phyloP scores from a whole-genome alignment of 2,113 vertebrate genomes.

The Sorex araneus region DNA sequence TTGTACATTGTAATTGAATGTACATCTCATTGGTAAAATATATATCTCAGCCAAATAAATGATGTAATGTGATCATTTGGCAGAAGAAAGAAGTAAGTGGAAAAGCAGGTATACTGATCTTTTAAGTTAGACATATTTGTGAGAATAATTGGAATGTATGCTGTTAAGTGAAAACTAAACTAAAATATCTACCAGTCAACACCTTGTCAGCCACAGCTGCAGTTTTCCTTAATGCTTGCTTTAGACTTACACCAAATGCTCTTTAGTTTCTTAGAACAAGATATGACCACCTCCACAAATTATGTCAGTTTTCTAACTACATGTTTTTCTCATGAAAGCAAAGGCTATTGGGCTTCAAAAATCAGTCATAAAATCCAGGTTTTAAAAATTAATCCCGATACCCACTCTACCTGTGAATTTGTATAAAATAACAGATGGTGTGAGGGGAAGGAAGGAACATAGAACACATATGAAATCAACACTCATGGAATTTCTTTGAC shows the following conservation, averaged over 20 bases:
- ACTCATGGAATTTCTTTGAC: conserved; percentile 9
- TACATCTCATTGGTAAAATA: neutral
- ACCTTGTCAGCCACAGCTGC: conserved; percentile 49
- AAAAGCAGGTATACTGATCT: neutral
- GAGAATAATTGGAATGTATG: conserved; percentile 10
- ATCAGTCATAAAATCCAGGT: conserved; percentile 4
- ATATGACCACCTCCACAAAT: conserved; percentile 79
- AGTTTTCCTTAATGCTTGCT: conserved; percentile 39
- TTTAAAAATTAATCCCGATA: conserved; percentile 57
- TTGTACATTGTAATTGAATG: neutral
- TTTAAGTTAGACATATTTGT: conserved; percentile 18
- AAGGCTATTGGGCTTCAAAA: conserved; percentile 68
- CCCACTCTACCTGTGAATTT: conserved; percentile 44
- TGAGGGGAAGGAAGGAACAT: neutral
- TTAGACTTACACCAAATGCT: conserved; percentile 64
- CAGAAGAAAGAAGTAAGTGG: neutral
- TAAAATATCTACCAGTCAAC: conserved; percentile 30
- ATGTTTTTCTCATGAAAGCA: conserved; percentile 29
- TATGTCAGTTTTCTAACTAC: conserved; percentile 69
- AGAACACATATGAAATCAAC: conserved; percentile 46
- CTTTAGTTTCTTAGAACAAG: conserved; percentile 67
- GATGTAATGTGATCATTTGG: neutral
- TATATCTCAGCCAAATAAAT: neutral
- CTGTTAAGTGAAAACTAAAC: conserved; percentile 48
- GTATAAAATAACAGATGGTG: conserved; percentile 59